Conservation (phyloP, 2,113 vertebrate genomes). For the Ptilorrhoa leucosticta region DNA sequence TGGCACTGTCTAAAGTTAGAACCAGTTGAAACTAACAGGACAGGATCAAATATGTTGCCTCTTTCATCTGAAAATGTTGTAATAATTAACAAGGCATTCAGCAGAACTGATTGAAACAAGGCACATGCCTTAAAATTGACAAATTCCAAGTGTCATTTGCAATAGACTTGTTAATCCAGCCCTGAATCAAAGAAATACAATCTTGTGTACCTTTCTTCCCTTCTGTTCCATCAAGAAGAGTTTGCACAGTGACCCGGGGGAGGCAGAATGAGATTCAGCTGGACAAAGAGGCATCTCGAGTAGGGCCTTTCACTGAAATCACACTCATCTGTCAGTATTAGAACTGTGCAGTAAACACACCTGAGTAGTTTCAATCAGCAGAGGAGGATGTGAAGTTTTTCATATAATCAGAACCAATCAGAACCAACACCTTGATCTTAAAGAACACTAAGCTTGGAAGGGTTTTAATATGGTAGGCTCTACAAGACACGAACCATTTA, state of each 20-base stretch:
- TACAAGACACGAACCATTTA: neutral
- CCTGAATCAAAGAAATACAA: neutral
- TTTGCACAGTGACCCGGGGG: neutral
- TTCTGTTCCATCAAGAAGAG: neutral
- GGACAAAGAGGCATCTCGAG: neutral
- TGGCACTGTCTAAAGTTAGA: neutral
- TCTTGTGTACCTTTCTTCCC: neutral
- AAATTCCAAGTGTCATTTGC: neutral
- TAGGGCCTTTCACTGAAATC: neutral
- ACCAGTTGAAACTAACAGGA: neutral
- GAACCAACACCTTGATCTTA: neutral
- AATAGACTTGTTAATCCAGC: neutral
- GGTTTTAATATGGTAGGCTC: neutral
- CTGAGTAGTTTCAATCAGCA: neutral
- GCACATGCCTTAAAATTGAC: neutral
- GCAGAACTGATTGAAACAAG: conserved; percentile 38
- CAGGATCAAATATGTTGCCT: neutral
- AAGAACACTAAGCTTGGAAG: neutral
- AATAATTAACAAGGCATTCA: conserved; percentile 1
- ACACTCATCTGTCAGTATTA: neutral
- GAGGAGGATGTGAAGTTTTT: neutral
- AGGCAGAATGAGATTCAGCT: neutral
- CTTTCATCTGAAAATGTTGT: neutral
- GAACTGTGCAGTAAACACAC: neutral
- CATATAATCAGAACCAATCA: neutral